Base-by-base conservation (phyloP, 2,113 vertebrate genomes). In the Morone saxatilis region DNA sequence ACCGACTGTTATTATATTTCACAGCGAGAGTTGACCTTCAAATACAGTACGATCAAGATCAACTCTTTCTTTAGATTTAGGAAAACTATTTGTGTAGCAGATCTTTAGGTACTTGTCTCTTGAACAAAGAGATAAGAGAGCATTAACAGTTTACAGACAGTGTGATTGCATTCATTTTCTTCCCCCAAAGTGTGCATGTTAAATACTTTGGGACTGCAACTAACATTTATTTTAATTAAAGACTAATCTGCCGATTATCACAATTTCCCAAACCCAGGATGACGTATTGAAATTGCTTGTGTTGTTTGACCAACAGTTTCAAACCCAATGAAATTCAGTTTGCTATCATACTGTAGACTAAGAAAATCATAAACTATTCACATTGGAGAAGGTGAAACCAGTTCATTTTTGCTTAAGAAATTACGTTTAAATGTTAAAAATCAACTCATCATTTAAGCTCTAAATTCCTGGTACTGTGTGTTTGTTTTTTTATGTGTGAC, bases 21-120 rank as follows among this genome's bases (percentile, higher is more conserved):
- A 36, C 40, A 43, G 50, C 4, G 5, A 69, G 59, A 31, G 53
- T 5, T 62, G 72, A 78, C 70, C 76, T 81, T 69, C 66, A 51
- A 68, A 47, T 31, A 31, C 31, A 31, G 31, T 48, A 1, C 5
- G 12, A 67, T 47, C 50, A 75, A 78, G 65, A 78, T 57, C 20
- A 22, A 12, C 12, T 76, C 59, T 45, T 75, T 25, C 66, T 71
- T 62, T 16, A 43, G 7, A 54, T 25, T 50, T n/a, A 12, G 45
- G 41, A 1, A 16, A 48, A 61, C 20, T 17, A 10, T 43, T 61
- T 62, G 54, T 53, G 22, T 41, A n/a, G 45, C 54, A 53, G 36
- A 59, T 60, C 10, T 19, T 47, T 25, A 40, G 45, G 54, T 16
- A 16, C 16, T 47, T 11, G 45, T 47, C 45, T 47, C 4, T 36